Conservation (phyloP, 2,888 invertebrate genomes). For the Esperia sulphurella region DNA sequence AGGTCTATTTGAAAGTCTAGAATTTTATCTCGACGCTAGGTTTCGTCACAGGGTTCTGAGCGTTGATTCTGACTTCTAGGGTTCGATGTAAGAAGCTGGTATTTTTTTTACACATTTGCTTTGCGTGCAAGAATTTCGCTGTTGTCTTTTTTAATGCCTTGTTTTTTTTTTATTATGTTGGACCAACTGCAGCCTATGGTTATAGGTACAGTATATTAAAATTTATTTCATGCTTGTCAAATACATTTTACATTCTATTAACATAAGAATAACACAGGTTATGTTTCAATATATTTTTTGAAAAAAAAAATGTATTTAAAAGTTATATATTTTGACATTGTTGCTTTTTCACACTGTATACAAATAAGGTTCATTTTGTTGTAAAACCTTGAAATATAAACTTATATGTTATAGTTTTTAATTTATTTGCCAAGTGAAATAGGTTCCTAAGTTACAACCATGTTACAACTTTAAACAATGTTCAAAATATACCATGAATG, state of each 20-base stretch:
- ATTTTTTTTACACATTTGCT: conserved; percentile 10
- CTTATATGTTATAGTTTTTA: neutral
- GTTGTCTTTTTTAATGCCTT: conserved; percentile 34
- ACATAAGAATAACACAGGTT: too few relatives aligned
- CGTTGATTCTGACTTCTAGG: conserved; percentile 40
- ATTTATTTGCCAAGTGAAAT: conserved; percentile 4
- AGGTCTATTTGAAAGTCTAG: conserved; percentile 59
- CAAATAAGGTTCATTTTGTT: neutral
- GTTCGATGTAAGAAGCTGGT: conserved; percentile 25
- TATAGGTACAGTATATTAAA: neutral
- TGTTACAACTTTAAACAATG: conserved; percentile 7
- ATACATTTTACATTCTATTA: neutral
- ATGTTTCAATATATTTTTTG: neutral
- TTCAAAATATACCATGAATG: conserved; percentile 13
- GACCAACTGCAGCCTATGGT: conserved; percentile 19
- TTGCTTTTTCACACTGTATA: too few relatives aligned
- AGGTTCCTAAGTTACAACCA: conserved; percentile 4
- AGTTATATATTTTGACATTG: too few relatives aligned
- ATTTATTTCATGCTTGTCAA: conserved; percentile 2
- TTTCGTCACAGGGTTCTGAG: conserved; percentile 70
- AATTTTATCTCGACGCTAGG: conserved; percentile 65
- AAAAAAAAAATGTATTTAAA: too few relatives aligned
- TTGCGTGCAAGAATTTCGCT: conserved; percentile 47
- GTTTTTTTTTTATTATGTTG: neutral
- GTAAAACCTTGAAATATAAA: neutral